Evolutionary conservation across 2,797 vertebrate genomes (phyloP).

Genomic region (Phataginus tetradactyla): DNA sequence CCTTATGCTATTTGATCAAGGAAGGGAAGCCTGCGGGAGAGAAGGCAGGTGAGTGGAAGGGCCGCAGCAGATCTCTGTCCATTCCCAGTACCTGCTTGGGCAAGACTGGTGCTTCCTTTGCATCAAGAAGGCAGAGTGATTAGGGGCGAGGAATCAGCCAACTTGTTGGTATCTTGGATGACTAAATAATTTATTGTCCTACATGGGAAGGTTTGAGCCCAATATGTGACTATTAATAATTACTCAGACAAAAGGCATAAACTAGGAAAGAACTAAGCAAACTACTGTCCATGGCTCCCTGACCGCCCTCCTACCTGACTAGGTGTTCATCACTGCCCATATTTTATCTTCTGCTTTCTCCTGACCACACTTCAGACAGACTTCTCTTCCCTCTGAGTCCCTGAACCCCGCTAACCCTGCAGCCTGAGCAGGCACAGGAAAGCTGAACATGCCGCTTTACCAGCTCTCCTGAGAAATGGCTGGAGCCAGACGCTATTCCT

Average conservation of each 20-base stretch:
- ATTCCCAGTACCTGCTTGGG: neutral
- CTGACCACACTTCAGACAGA: neutral
- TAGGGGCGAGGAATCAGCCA: neutral
- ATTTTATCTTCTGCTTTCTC: neutral
- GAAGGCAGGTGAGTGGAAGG: neutral
- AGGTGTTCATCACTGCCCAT: neutral
- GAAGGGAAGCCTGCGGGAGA: neutral
- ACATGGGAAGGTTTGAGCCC: neutral
- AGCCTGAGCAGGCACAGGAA: neutral
- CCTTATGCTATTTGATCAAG: neutral
- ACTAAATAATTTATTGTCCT: neutral
- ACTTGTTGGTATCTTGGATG: neutral
- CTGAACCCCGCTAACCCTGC: neutral
- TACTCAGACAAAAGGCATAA: neutral
- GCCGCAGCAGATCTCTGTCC: neutral
- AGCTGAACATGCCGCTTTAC: neutral
- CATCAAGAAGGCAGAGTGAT: neutral
- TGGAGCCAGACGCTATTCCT: neutral
- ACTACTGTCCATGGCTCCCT: neutral
- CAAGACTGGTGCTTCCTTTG: neutral
- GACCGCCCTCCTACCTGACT: neutral
- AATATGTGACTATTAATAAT: neutral
- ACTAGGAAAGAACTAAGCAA: neutral
- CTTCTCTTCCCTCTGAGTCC: neutral
- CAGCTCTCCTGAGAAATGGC: neutral